Evolutionary conservation across 2,113 vertebrate genomes (phyloP), one percentile per base, ranked within the genome.

Genomic region (Carassius auratus): DNA sequence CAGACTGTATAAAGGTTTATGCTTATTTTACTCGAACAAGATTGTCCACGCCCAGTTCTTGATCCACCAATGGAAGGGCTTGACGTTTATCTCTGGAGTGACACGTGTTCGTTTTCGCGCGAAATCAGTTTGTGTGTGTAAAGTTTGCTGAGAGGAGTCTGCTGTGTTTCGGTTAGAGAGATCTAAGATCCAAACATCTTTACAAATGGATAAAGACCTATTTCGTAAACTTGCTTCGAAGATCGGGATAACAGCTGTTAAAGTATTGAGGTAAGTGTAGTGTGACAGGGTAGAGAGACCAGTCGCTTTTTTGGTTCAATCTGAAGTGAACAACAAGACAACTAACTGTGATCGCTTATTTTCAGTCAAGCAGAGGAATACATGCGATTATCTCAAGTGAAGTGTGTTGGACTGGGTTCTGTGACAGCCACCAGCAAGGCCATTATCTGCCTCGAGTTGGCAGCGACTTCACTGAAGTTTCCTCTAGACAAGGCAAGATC

Each of bases 321-420:
- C 33, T 2, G 38, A 52, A 57, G 6, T 17, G 17, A 62, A 2
- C 48, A 48, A 10, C 59, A 19, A 7, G 33, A 76, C 3, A 55
- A 23, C 55, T 59, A 48, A 45, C 8, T 45, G 36, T 19, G 36
- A 2, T 42, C 33, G 1, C 48, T 45, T 64, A 2, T 82, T 50
- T 82, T 82, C 87, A 97, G 96, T 48, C 96, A 96, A 92, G 96
- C 96, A 0, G 96, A 97, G 14, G 96, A 97, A 68, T 96, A 94
- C 1, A 87, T 96, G 86, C 92, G 96, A 5, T 88, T 97, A 1
- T 94, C 95, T 0, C 94, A 95, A 21, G 93, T 97, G 81, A 96
- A 93, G 8, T 96, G 96, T 33, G 26, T 66, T 0, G 92, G 93
- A 6, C 78, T 97, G 0, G 88, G 94, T 2, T 93, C 89, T 0